Evolutionary conservation across 1,140 invertebrate genomes (phyloP).

Genomic region (Liolophura sinensis): DNA sequence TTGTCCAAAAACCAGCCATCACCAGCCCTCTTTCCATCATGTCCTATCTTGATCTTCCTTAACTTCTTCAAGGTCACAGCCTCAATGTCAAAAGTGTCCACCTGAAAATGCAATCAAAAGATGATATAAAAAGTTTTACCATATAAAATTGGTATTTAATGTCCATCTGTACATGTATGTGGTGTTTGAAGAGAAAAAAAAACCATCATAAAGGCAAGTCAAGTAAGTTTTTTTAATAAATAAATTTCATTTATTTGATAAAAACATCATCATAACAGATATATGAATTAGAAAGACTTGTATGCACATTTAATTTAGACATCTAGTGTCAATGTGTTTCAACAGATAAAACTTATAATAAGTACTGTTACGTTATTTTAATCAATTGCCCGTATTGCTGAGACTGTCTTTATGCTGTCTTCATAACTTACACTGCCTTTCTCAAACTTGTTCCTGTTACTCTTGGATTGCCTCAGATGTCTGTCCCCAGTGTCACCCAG

Average conservation of each 20-base stretch:
- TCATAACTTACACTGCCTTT: constrained; percentile 46
- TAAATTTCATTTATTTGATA: too few relatives aligned
- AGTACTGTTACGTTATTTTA: not conserved
- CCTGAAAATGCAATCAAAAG: constrained; percentile 23
- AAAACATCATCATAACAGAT: too few relatives aligned
- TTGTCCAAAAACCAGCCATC: constrained; percentile 58
- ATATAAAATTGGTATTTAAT: too few relatives aligned
- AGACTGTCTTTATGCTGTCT: too few relatives aligned
- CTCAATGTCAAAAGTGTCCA: constrained; percentile 55
- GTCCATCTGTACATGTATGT: too few relatives aligned
- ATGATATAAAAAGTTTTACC: constrained; percentile 2
- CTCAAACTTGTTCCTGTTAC: constrained; percentile 58
- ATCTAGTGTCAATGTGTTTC: too few relatives aligned
- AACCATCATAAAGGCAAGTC: too few relatives aligned
- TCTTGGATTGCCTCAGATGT: constrained; percentile 39
- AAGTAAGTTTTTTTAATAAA: too few relatives aligned
- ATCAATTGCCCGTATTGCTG: not conserved
- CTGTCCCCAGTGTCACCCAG: constrained; percentile 53
- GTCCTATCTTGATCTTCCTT: constrained; percentile 54
- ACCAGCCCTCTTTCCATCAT: constrained; percentile 51
- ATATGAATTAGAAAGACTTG: too few relatives aligned
- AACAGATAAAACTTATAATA: too few relatives aligned
- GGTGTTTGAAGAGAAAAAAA: too few relatives aligned
- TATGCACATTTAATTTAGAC: too few relatives aligned
- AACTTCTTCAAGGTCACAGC: constrained; percentile 52